Percentiles rank a stretch among this genome's conserved stretches.
Conservation (phyloP, 2,113 vertebrate genomes). For the Eulemur macaco region DNA sequence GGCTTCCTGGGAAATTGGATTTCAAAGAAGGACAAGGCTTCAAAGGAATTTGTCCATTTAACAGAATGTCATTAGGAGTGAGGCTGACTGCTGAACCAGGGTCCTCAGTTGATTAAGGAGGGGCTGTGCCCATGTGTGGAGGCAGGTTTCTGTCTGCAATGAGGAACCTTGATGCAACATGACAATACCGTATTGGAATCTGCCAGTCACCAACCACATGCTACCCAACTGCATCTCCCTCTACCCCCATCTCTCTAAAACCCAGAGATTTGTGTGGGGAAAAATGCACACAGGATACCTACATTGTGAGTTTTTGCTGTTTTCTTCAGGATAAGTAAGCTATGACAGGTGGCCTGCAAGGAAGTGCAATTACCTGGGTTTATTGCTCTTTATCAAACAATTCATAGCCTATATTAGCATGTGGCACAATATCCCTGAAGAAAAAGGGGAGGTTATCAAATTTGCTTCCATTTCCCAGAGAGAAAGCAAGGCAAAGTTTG, state of each 20-base stretch:
- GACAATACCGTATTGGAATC: constrained; percentile 55
- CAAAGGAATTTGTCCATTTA: constrained; percentile 88
- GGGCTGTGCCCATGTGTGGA: constrained; percentile 71
- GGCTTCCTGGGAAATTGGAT: constrained; percentile 84
- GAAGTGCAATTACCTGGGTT: neutral
- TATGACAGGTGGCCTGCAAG: neutral
- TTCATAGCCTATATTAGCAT: neutral
- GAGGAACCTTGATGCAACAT: constrained; percentile 60
- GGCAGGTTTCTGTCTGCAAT: constrained; percentile 76
- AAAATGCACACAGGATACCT: neutral
- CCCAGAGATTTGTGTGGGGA: neutral
- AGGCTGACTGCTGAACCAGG: constrained; percentile 79
- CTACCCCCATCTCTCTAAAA: neutral
- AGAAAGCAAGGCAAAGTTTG: constrained; percentile 19
- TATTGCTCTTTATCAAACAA: constrained; percentile 11
- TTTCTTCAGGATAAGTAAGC: neutral
- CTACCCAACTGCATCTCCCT: neutral
- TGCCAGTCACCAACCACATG: constrained; percentile 48
- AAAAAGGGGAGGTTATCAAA: neutral
- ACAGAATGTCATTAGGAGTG: constrained; percentile 84
- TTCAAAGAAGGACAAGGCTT: constrained; percentile 86
- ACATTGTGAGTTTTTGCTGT: neutral
- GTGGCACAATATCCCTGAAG: neutral
- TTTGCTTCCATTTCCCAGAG: neutral
- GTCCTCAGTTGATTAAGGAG: constrained; percentile 79